These are phyloP conservation scores for Incurvaria masculella DNA, from an alignment of 2,888 invertebrate genomes.

Conservation along the genomic window DNA sequence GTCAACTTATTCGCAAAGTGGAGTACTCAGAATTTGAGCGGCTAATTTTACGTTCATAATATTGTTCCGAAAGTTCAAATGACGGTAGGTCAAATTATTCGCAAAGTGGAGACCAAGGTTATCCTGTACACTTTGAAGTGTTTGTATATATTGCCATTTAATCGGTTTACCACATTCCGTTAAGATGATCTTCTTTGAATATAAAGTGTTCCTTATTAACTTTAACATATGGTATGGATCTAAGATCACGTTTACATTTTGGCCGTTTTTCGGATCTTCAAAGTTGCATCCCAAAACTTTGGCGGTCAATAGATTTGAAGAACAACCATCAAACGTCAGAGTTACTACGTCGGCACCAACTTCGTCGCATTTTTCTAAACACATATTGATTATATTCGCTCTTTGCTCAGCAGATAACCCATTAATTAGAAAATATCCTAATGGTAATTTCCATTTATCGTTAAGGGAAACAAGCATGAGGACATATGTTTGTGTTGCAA, in stretches of 20 bases:
- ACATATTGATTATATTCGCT: not conserved
- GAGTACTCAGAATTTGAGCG: no score
- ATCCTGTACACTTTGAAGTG: not conserved
- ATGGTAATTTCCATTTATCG: constrained; percentile 1
- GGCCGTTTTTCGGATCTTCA: not conserved
- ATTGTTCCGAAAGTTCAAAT: not conserved
- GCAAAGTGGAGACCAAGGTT: not conserved
- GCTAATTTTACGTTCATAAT: constrained; percentile 3
- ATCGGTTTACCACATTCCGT: not conserved
- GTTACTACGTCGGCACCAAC: not conserved
- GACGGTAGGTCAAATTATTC: not conserved
- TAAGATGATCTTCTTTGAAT: not conserved
- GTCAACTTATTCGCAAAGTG: not conserved
- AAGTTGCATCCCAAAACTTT: not conserved
- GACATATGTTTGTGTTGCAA: constrained; percentile 1
- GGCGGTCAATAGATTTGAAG: not conserved
- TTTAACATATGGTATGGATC: not conserved
- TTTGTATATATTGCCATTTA: not conserved
- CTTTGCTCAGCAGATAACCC: not conserved
- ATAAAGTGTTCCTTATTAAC: not conserved
- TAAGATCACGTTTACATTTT: not conserved
- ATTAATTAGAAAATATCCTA: constrained; percentile 2
- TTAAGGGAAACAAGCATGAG: constrained; percentile 1
- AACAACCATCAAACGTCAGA: not conserved
- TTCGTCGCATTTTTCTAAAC: not conserved